Base-by-base conservation (phyloP, 37 sponge, comb jelly and placozoan genomes). In the Haliclona indistincta region DNA sequence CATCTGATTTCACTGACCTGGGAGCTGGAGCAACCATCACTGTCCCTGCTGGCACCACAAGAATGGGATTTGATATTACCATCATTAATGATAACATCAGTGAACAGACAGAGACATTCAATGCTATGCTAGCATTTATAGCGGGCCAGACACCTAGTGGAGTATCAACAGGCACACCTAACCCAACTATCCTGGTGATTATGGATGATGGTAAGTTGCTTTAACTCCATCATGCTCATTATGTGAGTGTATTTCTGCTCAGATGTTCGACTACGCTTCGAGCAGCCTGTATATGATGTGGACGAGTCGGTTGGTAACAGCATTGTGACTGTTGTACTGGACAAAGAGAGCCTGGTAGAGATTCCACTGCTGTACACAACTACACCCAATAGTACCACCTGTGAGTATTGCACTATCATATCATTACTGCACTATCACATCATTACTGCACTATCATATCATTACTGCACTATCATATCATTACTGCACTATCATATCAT, bases 201-300 rank as follows among this genome's bases (percentile, higher is more conserved):
- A 54, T 54, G 32, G 73, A 80, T 44, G 81, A 80, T 71, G 54
- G 81, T 79, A 68, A 69, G 56, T 75, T 3, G 35, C 52, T 17
- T 49, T 11, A 17, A 49, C 15, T 49, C 17, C n/a, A n/a, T n/a
- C n/a, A n/a, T n/a, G n/a, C n/a, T n/a, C n/a, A n/a, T n/a, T n/a
- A n/a, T n/a, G n/a, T n/a, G n/a, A n/a, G n/a, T n/a, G n/a, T n/a
- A 17, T 49, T 17, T 17, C 17, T 49, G 52, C 28, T 7, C 22
- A 58, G 61, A 5, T 5, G 30, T 30, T 5, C 30, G 5, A 20
- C 61, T 30, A 58, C 6, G 6, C 30, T 75, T 75, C 33, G 45
- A 40, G 1, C 49, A 43, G 54, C 41, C 64, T 3, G 22, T 33
- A 33, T 75, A 75, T 15, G 30, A 13, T 43, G 76, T 75, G 4